These are phyloP conservation scores for Embiotoca jacksoni DNA, from an alignment of 2,113 vertebrate genomes.

Conservation along the genomic window DNA sequence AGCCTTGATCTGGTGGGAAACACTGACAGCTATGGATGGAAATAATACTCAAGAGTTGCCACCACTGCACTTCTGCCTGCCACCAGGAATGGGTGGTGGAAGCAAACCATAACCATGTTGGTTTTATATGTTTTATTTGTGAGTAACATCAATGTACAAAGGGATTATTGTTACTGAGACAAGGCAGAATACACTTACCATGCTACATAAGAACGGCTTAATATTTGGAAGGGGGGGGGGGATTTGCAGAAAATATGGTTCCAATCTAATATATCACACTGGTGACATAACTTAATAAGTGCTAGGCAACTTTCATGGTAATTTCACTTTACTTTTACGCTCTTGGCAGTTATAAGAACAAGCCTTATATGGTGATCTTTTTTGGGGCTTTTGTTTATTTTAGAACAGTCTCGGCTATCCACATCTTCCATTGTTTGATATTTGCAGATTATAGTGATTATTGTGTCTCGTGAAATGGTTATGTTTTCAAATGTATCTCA, in stretches of 20 bases:
- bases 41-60: slow-evolving; percentile 71
- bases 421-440: too few relatives aligned
- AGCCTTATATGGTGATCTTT: too few relatives aligned
- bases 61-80: slow-evolving; percentile 39
- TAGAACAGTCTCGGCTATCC: too few relatives aligned
- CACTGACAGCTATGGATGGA: slow-evolving; percentile 71
- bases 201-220: slow-evolving; percentile 7
- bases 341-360: too few relatives aligned
- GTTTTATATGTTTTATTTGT: slow-evolving; percentile 2
- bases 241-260: not conserved
- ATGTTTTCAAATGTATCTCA: too few relatives aligned
- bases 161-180: slow-evolving; percentile 17
- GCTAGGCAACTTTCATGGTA: too few relatives aligned
- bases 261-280: slow-evolving; percentile 3
- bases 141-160: slow-evolving; percentile 13
- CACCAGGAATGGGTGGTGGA: slow-evolving; percentile 16
- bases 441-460: too few relatives aligned
- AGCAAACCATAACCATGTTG: not conserved
- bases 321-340: too few relatives aligned
- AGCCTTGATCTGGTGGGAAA: slow-evolving; percentile 76
- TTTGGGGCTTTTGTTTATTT: too few relatives aligned
- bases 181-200: not conserved
- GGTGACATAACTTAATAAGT: not conserved
- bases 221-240: slow-evolving; percentile 15
- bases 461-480: too few relatives aligned